Base-by-base conservation (phyloP, 2,888 invertebrate species). In the Drosophila suboccidentalis region DNA sequence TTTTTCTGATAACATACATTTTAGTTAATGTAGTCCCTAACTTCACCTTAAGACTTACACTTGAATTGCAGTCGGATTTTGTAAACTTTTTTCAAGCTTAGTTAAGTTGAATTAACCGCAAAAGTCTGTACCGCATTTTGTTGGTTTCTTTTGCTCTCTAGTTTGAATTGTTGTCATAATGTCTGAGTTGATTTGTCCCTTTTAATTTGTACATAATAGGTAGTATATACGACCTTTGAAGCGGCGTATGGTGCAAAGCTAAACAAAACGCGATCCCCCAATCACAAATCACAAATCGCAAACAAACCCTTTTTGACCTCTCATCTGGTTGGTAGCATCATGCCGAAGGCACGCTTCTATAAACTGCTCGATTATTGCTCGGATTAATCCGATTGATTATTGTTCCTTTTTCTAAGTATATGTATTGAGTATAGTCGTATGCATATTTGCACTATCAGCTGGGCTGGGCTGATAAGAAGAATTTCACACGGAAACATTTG, bases 401-500 rank as follows among this genome's bases (percentile, higher is more conserved):
- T 55, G 50, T 67, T 51, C 51, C 54, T 38, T 47, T 64, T 63
- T 44, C 29, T n/a, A n/a, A n/a, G 15, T 15, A 5, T 19, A n/a
- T 34, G 8, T 32, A 41, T 32, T 22, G 13, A 50, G 19, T 43
- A 34, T 22, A 10, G 44, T 59, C 68, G 43, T 60, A 26, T 15
- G 9, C 43, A 43, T 60, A 43, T 60, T 67, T 44, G 46, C 22
- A 54, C 68, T 81, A 89, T 89, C 89, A 72, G 76, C 57, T 62
- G 15, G 41, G 46, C 51, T 51, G 84, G 41, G 43, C 51, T 51
- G 84, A 84, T 84, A 84, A 84, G 67, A 77, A 64, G 77, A 85
- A 74, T 69, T 85, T 85, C 84, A 85, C 84, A 85, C 89, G 89
- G 78, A 81, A 84, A 73, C 82, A 50, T 58, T 65, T 54, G 54